phyloP scores from a whole-genome alignment of 2,113 vertebrate species.

The Macquaria ambigua region DNA sequence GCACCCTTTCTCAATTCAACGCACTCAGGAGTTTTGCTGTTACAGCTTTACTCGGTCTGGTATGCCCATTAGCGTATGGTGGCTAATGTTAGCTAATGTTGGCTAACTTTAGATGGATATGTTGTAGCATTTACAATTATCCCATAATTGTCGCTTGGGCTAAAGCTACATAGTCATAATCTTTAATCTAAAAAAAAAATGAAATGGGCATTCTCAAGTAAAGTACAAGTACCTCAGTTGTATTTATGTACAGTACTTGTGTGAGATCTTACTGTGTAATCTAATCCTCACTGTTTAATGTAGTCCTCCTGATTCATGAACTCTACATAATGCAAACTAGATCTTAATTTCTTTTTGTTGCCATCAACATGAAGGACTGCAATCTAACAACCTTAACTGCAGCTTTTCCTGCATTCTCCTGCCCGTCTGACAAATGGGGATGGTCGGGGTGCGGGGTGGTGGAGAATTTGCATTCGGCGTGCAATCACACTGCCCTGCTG shows the following conservation, averaged over 20 bases:
- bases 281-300: conserved; percentile 2
- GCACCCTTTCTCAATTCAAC: background rate
- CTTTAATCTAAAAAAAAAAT: background rate
- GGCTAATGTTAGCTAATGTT: background rate
- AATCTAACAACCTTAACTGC: conserved; percentile 47
- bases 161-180: background rate
- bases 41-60: background rate
- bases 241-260: background rate
- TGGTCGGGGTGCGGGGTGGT: background rate
- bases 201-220: background rate
- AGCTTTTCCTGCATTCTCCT: conserved; percentile 46
- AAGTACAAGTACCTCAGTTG: background rate
- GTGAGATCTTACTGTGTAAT: conserved; percentile 33
- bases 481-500: conserved; percentile 70
- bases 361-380: conserved; percentile 60
- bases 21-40: background rate
- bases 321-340: conserved; percentile 42
- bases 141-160: background rate
- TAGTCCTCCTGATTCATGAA: conserved; percentile 42
- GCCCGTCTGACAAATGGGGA: conserved; percentile 54
- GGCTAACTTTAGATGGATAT: background rate
- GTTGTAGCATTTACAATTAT: background rate
- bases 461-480: conserved; percentile 69
- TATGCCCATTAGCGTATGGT: background rate
- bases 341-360: conserved; percentile 31